Evolutionary conservation across 2,113 vertebrate species (phyloP).

Genomic region (Sakesphorus luctuosus): DNA sequence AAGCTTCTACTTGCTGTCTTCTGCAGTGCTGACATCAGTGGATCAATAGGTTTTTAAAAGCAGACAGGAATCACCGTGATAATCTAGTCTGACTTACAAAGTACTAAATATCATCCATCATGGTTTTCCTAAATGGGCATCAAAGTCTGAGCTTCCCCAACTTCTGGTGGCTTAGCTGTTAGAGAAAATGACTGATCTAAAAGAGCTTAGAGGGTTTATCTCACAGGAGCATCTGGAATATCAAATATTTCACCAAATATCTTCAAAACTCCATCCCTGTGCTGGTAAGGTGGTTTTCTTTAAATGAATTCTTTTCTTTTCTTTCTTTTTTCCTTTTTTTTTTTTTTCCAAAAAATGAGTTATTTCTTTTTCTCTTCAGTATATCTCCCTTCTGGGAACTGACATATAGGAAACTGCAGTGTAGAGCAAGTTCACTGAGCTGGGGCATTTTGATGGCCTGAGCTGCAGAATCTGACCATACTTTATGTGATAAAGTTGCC

Average conservation of each 20-base stretch:
- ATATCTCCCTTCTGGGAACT: neutral
- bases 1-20: conserved; percentile 50
- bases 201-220: conserved; percentile 61
- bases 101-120: conserved; percentile 65
- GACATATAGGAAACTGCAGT: neutral
- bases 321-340: too few relatives aligned
- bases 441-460: neutral
- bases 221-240: conserved; percentile 45
- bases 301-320: rapidly evolving
- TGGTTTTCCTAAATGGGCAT: conserved; percentile 57
- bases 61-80: conserved; percentile 55
- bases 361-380: neutral
- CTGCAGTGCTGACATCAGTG: conserved; percentile 37
- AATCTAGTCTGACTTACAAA: conserved; percentile 68
- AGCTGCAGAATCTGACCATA: neutral
- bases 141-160: conserved; percentile 33
- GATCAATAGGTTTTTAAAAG: conserved; percentile 67
- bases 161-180: conserved; percentile 47
- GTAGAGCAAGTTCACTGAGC: neutral
- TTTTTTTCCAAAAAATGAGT: rapidly evolving
- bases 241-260: conserved; percentile 36
- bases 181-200: conserved; percentile 47
- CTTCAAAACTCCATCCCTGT: conserved; percentile 11
- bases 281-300: neutral
- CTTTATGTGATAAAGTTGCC: neutral